Conservation (phyloP, 2,113 vertebrate genomes). For the Sapayoa aenigma region DNA sequence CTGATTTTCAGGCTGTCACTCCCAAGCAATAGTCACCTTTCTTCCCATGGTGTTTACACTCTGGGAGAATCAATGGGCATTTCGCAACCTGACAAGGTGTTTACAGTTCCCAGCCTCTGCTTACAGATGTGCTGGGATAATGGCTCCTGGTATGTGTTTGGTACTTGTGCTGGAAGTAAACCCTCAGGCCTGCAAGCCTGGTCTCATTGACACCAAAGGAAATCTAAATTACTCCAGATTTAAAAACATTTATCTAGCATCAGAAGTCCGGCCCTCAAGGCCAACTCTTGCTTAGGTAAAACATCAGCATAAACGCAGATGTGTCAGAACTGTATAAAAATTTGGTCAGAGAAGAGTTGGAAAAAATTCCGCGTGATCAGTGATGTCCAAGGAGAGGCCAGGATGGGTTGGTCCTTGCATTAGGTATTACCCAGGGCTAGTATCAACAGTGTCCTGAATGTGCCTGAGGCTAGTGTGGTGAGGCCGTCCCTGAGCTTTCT, state of each 20-base stretch:
- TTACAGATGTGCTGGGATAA: not conserved
- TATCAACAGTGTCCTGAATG: not conserved
- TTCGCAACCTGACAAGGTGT: conserved; percentile 38
- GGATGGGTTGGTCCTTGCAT: not conserved
- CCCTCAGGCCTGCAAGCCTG: not conserved
- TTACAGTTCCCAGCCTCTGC: conserved; percentile 22
- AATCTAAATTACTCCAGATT: not conserved
- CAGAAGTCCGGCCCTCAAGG: not conserved
- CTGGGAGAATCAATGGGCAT: not conserved
- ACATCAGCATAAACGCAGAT: not conserved
- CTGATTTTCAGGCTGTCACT: not conserved
- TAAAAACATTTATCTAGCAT: not conserved
- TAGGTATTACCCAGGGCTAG: not conserved
- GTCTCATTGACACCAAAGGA: not conserved
- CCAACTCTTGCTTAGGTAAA: not conserved
- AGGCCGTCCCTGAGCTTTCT: not conserved
- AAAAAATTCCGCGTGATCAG: not conserved
- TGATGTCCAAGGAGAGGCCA: not conserved
- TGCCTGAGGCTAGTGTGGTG: not conserved
- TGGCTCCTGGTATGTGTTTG: not conserved
- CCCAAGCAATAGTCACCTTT: not conserved
- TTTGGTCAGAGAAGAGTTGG: not conserved
- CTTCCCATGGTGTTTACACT: conserved; percentile 12
- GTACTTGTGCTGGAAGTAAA: not conserved
- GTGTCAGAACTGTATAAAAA: not conserved